Base-by-base conservation (phyloP, 2,797 vertebrate species). In the Gambusia yucatana region DNA sequence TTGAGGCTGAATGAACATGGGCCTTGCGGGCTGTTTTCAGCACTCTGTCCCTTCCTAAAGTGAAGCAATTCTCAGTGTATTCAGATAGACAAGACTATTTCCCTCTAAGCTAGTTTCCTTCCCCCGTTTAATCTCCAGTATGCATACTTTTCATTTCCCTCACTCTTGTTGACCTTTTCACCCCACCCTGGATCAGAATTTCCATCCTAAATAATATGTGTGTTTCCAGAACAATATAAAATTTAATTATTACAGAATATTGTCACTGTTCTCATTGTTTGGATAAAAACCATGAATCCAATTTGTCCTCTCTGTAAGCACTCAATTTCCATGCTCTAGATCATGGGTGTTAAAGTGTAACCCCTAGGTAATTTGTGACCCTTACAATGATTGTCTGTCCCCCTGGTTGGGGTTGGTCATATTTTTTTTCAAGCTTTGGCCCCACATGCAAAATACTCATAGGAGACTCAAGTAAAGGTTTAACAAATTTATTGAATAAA, bases 1-100 rank as follows among this genome's bases (percentile, higher is more conserved):
- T 77, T 73, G 76, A 52, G 79, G 79, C 73, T 82, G 57, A 78
- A 65, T 78, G 82, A 70, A 73, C 82, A 80, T 71, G 33, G 72
- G 79, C 80, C 82, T 83, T 52, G 79, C 76, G 82, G 80, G 77
- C 65, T 78, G 82, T 72, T 80, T 69, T 81, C 77, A 76, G 52
- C 82, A 55, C 71, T 82, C 57, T 63, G 30, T 63, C 61, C 69
- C 77, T 52, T 72, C 76, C 82, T 55, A 43, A 52, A 78, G 72
- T 76, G 76, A 81, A 75, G 84, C 77, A 70, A 65, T 61, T 73
- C 33, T 30, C 41, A 81, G 69, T 71, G 52, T 74, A 73, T 79
- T 77, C 77, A 78, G 75, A 82, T 69, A 73, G 73, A 65, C 57
- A 72, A 65, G 43, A 30, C 48, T 41, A 70, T 75, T 61, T 75